These are phyloP conservation scores for Plemyria rubiginata DNA, from an alignment of 2,888 invertebrate species.

Conservation along the genomic window DNA sequence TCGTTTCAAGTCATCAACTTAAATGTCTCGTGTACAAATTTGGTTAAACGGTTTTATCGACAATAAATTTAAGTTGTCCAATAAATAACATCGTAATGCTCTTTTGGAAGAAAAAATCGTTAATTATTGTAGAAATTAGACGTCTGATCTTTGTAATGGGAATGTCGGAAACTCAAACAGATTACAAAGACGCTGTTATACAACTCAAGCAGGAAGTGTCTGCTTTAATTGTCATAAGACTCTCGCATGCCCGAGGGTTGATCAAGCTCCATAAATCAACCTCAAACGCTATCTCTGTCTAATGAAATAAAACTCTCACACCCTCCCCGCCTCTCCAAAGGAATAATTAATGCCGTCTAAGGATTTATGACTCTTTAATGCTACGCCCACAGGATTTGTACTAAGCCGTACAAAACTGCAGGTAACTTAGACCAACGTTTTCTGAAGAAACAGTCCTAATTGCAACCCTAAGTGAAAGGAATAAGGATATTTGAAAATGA, in stretches of 20 bases:
- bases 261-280: conserved; percentile 72
- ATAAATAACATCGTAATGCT: conserved; percentile 19
- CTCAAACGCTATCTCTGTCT: conserved; percentile 63
- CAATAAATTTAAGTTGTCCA: conserved; percentile 5
- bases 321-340: conserved; percentile 53
- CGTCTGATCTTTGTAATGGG: not conserved
- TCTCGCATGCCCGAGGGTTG: conserved; percentile 43
- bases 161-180: conserved; percentile 11
- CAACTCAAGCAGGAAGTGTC: conserved; percentile 49
- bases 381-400: conserved; percentile 67
- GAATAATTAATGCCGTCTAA: conserved; percentile 69
- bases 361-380: conserved; percentile 79
- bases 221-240: conserved; percentile 54
- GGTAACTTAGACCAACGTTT: conserved; percentile 45
- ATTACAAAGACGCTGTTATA: conserved; percentile 25
- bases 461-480: conserved; percentile 37
- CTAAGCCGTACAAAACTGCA: conserved; percentile 53
- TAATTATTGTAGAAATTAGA: conserved; percentile 3
- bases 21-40: conserved; percentile 16
- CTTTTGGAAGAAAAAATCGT: conserved; percentile 1
- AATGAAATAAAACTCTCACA: conserved; percentile 73
- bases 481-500: conserved; percentile 29
- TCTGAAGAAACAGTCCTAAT: conserved; percentile 10
- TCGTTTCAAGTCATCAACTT: conserved; percentile 14
- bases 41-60: conserved; percentile 4